phyloP scores from a whole-genome alignment of 2,888 invertebrate genomes.

The Stenchaetothrips biformis region DNA sequence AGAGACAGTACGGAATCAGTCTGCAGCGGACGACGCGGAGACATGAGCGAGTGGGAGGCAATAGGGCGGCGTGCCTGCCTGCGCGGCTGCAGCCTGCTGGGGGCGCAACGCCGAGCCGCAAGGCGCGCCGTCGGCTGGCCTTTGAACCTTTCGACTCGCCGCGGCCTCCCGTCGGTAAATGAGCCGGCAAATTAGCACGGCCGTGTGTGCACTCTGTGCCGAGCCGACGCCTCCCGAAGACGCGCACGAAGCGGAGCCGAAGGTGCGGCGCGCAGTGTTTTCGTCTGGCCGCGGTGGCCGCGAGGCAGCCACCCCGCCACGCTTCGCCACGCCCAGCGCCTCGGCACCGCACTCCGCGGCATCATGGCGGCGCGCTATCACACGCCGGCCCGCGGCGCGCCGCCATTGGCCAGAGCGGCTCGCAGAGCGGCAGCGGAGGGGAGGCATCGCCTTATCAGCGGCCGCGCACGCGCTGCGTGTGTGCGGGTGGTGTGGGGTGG shows the following conservation, averaged over 20 bases:
- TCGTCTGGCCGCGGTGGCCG: not conserved
- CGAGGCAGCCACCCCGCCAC: not conserved
- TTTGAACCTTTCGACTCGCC: not conserved
- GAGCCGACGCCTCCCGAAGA: not conserved
- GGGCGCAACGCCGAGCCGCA: too few species aligned
- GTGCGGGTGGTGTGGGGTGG: not conserved
- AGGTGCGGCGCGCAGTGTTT: not conserved
- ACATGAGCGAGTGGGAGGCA: too few species aligned
- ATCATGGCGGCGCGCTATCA: too few species aligned
- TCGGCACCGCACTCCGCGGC: not conserved
- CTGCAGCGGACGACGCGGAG: too few species aligned
- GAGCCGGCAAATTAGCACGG: constrained; percentile 19
- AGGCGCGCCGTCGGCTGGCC: too few species aligned
- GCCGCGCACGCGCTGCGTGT: not conserved
- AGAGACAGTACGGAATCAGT: too few species aligned
- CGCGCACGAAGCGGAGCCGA: not conserved
- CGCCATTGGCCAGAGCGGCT: not conserved
- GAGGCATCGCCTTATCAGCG: not conserved
- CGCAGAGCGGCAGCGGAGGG: not conserved
- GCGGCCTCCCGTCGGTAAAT: not conserved
- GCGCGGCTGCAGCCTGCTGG: too few species aligned
- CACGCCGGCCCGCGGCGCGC: not conserved
- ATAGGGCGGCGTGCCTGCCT: too few species aligned
- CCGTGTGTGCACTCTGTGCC: not conserved
- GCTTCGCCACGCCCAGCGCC: not conserved